These are phyloP conservation scores for cattle (Bos taurus) DNA, from an alignment of 2,113 vertebrate genomes.

Conservation along the genomic window DNA sequence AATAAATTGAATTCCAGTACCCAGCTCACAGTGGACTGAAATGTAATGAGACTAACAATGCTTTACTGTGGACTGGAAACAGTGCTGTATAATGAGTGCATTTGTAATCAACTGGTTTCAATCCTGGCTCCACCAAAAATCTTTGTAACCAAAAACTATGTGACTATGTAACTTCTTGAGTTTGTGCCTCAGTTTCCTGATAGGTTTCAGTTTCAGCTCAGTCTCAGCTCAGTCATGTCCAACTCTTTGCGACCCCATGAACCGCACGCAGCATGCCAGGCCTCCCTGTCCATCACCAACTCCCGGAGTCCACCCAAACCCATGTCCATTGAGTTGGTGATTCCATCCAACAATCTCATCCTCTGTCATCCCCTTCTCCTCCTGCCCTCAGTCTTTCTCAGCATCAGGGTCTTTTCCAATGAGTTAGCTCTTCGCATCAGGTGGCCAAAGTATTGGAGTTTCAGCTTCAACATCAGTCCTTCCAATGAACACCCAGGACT, in stretches of 20 bases:
- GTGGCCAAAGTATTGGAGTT: neutral
- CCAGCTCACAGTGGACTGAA: neutral
- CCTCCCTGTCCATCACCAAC: neutral
- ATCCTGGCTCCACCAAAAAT: neutral
- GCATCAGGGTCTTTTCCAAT: neutral
- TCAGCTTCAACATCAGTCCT: neutral
- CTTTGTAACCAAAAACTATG: neutral
- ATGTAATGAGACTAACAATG: neutral
- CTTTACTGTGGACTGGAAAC: neutral
- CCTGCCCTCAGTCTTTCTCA: neutral
- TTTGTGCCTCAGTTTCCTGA: neutral
- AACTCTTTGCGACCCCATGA: fast-evolving
- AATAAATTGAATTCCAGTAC: neutral
- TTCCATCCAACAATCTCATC: neutral
- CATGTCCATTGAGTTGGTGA: neutral
- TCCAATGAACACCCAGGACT: neutral
- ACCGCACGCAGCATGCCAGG: fast-evolving
- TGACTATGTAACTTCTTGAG: neutral
- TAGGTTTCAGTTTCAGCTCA: neutral
- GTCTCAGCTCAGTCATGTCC: neutral
- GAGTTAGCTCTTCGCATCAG: neutral
- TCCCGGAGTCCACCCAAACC: neutral
- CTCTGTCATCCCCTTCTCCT: neutral
- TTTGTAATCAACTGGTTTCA: neutral
- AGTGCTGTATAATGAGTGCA: neutral